Evolutionary conservation across 2,888 invertebrate genomes (phyloP), one percentile per base, ranked within the genome.

Genomic region (Copidosoma aretas): DNA sequence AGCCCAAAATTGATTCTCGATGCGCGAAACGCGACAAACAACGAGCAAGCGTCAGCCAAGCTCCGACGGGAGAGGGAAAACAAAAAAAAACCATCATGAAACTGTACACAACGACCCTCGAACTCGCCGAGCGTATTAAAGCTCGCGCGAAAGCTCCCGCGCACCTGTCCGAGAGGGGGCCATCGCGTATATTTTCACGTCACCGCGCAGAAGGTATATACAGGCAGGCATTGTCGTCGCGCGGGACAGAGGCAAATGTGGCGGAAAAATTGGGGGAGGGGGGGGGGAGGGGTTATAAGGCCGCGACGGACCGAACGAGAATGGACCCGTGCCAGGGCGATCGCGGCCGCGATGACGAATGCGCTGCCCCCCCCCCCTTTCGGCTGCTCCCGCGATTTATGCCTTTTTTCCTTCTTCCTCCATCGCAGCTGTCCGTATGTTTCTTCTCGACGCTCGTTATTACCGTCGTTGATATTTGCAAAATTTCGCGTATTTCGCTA

Each of bases 201-300:
- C 82, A 82, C 80, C 80, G 77, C 76, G 77, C 78, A 74, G 76
- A 24, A 24, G 21, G 14, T 53, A 12, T 32, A 32, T 15, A 46
- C 3, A 17, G 43, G 12, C 43, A 12, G 80, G 81, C 81, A 82
- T 82, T 74, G 87, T 87, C 72, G 85, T 46, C 43, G 86, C 74
- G 86, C 81, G 74, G 88, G 83, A 76, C 81, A 81, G 75, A 86
- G 78, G 79, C 82, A 83, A 79, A 84, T 83, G 78, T 79, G 77
- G 77, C 81, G 79, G 79, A 81, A 80, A 80, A 81, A 80, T 79
- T 81, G 81, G 77, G 75, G 76, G 79, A 79, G 76, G 80, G 79
- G 77, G 80, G 77, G 70, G 75, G 74, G 75, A 74, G 56, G 65
- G 60, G 68, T 62, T 66, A 43, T 60, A 61, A 21, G 3, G 8